A percentile compares a stretch with the other conserved stretches of the same genome.
Evolutionary conservation across 2,113 vertebrate genomes (phyloP).

Genomic region (Psittacula cyanocephala): DNA sequence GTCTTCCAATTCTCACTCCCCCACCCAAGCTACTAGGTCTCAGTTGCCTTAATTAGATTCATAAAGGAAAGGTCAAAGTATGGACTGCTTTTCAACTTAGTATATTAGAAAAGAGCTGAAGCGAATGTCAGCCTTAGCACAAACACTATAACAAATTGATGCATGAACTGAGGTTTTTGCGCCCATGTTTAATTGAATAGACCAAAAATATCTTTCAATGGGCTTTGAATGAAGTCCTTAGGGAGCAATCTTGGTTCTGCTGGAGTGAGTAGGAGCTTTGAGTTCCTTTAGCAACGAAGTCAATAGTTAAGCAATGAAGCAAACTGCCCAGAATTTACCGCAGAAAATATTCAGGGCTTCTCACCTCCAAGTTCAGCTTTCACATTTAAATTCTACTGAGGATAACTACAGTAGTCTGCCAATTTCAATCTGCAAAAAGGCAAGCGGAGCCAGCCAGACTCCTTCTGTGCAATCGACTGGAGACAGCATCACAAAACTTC

Average conservation of each 20-base stretch:
- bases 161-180: background rate
- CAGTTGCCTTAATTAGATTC: background rate
- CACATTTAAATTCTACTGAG: slow-evolving; percentile 40
- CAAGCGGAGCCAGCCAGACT: slow-evolving; percentile 15
- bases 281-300: slow-evolving; percentile 31
- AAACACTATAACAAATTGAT: background rate
- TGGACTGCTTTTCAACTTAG: background rate
- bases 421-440: background rate
- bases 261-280: background rate
- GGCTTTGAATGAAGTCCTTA: background rate
- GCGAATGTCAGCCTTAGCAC: background rate
- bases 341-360: slow-evolving; percentile 21
- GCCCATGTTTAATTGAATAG: background rate
- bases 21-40: background rate
- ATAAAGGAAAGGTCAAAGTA: background rate
- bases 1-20: background rate
- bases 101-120: background rate
- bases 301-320: slow-evolving; percentile 13
- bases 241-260: background rate
- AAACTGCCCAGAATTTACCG: background rate
- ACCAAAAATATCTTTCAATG: background rate
- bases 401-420: slow-evolving; percentile 1
- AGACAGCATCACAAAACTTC: background rate
- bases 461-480: slow-evolving; percentile 18
- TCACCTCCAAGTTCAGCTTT: slow-evolving; percentile 50